phyloP scores from a whole-genome alignment of 2,113 vertebrate genomes.

The Cebidichthys violaceus region DNA sequence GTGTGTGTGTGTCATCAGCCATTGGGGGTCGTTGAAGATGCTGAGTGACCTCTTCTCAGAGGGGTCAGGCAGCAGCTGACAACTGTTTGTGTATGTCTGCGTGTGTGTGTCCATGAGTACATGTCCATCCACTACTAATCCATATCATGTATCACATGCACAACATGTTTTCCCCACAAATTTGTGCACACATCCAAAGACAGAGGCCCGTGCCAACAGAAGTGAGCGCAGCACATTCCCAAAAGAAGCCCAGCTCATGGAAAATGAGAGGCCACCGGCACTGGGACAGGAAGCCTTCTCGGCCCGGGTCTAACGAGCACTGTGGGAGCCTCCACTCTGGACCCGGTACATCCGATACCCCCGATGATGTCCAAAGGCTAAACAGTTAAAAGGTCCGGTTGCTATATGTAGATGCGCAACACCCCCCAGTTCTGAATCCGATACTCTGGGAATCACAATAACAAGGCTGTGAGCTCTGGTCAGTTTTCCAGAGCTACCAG shows the following conservation, averaged over 20 bases:
- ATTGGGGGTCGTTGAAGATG: constrained; percentile 66
- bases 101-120: constrained; percentile 21
- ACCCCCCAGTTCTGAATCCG: constrained; percentile 68
- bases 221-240: constrained; percentile 71
- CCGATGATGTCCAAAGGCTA: constrained; percentile 80
- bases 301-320: constrained; percentile 70
- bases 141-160: constrained; percentile 74
- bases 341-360: constrained; percentile 75
- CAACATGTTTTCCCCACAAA: constrained; percentile 69
- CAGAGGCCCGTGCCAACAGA: constrained; percentile 51
- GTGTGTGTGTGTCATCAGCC: constrained; percentile 16
- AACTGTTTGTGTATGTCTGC: constrained; percentile 37
- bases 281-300: constrained; percentile 74
- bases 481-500: constrained; percentile 63
- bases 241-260: constrained; percentile 65
- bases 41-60: constrained; percentile 71
- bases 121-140: constrained; percentile 52
- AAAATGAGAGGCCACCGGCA: constrained; percentile 71
- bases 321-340: constrained; percentile 75
- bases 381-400: constrained; percentile 80
- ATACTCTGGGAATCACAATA: constrained; percentile 82
- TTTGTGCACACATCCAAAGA: constrained; percentile 54
- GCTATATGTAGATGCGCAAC: constrained; percentile 80
- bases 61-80: constrained; percentile 75
- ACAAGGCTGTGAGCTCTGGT: constrained; percentile 62